These are phyloP conservation scores for Mormyrus hasselquistii DNA, from an alignment of 2,797 vertebrate species.

Conservation along the genomic window DNA sequence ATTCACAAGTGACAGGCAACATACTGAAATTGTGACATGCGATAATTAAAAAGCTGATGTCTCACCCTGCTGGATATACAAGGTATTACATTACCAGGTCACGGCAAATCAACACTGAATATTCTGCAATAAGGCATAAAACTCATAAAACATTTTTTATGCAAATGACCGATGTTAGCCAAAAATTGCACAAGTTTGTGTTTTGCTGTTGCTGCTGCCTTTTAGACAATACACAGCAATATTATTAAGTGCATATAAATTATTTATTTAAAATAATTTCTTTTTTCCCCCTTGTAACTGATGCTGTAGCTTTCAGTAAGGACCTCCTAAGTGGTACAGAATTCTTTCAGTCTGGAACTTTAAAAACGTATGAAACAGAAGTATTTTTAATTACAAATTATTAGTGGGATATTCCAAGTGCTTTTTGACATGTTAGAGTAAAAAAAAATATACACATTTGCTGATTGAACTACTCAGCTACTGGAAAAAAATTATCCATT, in stretches of 20 bases:
- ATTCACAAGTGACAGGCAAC: not conserved
- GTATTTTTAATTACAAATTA: not conserved
- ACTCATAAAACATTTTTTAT: not conserved
- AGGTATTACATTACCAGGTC: not conserved
- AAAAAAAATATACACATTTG: not conserved
- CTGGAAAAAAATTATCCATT: not conserved
- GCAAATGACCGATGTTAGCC: not conserved
- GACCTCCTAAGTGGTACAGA: not conserved
- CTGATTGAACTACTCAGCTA: not conserved
- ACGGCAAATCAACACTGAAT: no score
- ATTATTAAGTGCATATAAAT: not conserved
- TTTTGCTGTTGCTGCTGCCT: not conserved
- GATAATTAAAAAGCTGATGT: slow-evolving; percentile 1
- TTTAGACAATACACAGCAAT: not conserved
- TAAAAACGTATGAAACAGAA: not conserved
- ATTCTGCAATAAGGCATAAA: not conserved
- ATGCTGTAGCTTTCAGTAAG: not conserved
- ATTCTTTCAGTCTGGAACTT: not conserved
- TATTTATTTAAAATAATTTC: not conserved
- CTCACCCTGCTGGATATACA: slow-evolving; percentile 5
- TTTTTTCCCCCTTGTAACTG: not conserved
- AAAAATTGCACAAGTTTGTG: not conserved
- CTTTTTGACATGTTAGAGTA: not conserved
- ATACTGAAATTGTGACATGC: not conserved
- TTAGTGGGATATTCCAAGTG: not conserved